These are phyloP conservation scores for Lycodopsis pacificus DNA, from an alignment of 2,797 vertebrate genomes.

Conservation along the genomic window DNA sequence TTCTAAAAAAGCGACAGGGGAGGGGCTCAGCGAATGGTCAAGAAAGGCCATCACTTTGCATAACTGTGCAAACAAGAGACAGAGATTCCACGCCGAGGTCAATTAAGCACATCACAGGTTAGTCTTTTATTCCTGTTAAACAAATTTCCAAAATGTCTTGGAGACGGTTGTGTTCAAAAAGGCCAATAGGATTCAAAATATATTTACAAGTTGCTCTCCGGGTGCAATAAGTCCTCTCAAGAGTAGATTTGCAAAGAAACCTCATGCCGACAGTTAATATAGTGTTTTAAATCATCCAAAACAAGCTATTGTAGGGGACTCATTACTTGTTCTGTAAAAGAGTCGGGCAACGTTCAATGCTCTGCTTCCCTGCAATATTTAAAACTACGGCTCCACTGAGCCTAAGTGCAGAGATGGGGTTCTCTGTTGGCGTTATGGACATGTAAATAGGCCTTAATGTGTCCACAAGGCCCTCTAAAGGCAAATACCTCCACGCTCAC, in stretches of 20 bases:
- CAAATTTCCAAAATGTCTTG: slow-evolving; percentile 4
- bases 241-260: slow-evolving; percentile 38
- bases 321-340: slow-evolving; percentile 76
- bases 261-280: slow-evolving; percentile 39
- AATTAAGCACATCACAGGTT: slow-evolving; percentile 44
- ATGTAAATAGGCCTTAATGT: slow-evolving; percentile 86
- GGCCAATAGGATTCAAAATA: neutral
- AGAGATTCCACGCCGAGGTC: slow-evolving; percentile 44
- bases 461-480: slow-evolving; percentile 85
- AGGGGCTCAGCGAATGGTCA: slow-evolving; percentile 47
- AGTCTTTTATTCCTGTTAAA: slow-evolving; percentile 3
- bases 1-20: slow-evolving; percentile 71
- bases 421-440: slow-evolving; percentile 81
- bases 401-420: slow-evolving; percentile 76
- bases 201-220: slow-evolving; percentile 6
- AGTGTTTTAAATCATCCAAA: slow-evolving; percentile 81
- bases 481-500: slow-evolving; percentile 78
- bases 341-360: slow-evolving; percentile 66
- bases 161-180: slow-evolving; percentile 18
- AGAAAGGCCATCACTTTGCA: slow-evolving; percentile 59
- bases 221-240: slow-evolving; percentile 8
- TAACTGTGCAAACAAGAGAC: slow-evolving; percentile 60
- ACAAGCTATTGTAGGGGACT: slow-evolving; percentile 75
- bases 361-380: slow-evolving; percentile 78
- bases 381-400: slow-evolving; percentile 82